Conservation (phyloP, 2,113 vertebrate genomes). For the Thymallus thymallus region DNA sequence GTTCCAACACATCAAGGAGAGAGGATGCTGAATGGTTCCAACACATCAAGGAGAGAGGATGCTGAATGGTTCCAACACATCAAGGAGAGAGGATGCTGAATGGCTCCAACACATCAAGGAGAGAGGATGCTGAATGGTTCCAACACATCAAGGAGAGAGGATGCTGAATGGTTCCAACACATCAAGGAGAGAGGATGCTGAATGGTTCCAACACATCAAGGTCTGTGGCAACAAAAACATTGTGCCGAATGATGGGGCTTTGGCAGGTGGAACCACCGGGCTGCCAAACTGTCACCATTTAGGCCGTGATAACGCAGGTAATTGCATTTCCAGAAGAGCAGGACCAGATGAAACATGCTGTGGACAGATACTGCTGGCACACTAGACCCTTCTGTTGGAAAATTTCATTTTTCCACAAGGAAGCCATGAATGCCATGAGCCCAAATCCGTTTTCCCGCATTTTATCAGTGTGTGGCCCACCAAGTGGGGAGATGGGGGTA, state of each 20-base stretch:
- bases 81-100: too few relatives aligned
- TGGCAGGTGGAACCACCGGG: slow-evolving; percentile 68
- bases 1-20: too few relatives aligned
- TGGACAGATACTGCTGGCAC: slow-evolving; percentile 85
- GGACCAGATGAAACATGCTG: slow-evolving; percentile 86
- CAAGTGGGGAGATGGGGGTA: slow-evolving; percentile 90
- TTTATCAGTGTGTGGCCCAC: slow-evolving; percentile 88
- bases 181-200: slow-evolving; percentile 32
- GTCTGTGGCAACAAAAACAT: slow-evolving; percentile 55
- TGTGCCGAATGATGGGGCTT: slow-evolving; percentile 50
- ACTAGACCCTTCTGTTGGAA: slow-evolving; percentile 87
- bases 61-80: too few relatives aligned
- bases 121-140: too few relatives aligned
- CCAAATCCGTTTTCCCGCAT: slow-evolving; percentile 85
- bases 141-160: too few relatives aligned
- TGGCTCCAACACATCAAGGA: too few relatives aligned
- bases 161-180: too few relatives aligned
- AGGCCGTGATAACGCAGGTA: slow-evolving; percentile 85
- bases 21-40: too few relatives aligned
- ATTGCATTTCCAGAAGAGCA: slow-evolving; percentile 87
- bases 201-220: slow-evolving; percentile 15
- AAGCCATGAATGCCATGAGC: slow-evolving; percentile 84
- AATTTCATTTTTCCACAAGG: slow-evolving; percentile 90
- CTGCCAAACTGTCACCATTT: slow-evolving; percentile 78
- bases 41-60: too few relatives aligned